phyloP scores from a whole-genome alignment of 1,140 invertebrate genomes.

The Acromyrmex echinatior region DNA sequence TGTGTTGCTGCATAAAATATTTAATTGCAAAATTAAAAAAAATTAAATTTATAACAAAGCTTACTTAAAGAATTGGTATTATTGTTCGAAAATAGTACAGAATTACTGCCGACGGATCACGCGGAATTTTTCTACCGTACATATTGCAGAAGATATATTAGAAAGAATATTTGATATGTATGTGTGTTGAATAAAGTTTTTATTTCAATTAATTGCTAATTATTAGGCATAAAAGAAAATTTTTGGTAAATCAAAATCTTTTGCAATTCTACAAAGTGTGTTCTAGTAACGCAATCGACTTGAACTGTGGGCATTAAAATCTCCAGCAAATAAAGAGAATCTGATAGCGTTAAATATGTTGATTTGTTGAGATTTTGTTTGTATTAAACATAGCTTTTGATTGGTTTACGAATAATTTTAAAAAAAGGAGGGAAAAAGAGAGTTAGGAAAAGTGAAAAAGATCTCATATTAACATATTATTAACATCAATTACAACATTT shows the following conservation, averaged over 20 bases:
- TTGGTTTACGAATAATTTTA: background rate
- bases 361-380: background rate
- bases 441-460: background rate
- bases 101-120: background rate
- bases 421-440: background rate
- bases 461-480: background rate
- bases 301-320: slow-evolving; percentile 25
- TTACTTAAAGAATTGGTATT: background rate
- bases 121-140: background rate
- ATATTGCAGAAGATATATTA: background rate
- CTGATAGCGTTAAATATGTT: background rate
- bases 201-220: background rate
- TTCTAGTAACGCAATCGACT: background rate
- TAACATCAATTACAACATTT: background rate
- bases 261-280: background rate
- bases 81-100: background rate
- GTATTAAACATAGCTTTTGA: background rate
- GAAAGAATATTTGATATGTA: background rate
- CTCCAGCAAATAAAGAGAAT: background rate
- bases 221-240: background rate
- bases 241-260: background rate
- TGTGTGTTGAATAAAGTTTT: too few species aligned
- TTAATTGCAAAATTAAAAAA: slow-evolving; percentile 8
- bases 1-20: background rate
- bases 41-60: background rate